These are phyloP conservation scores for Penaeus vannamei DNA, from an alignment of 1,140 invertebrate species.

Conservation along the genomic window DNA sequence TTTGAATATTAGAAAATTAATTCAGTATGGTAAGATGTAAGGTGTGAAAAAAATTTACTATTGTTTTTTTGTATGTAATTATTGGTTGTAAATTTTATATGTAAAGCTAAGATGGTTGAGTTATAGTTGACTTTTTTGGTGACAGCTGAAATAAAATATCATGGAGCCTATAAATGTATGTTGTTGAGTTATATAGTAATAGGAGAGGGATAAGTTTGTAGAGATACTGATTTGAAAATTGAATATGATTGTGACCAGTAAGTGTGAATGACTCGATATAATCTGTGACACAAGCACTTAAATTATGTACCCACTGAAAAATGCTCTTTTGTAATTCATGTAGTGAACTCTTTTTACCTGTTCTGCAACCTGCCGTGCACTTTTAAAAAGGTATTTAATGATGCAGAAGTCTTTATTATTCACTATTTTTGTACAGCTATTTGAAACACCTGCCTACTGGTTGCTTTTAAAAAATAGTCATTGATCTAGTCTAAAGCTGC, in stretches of 20 bases:
- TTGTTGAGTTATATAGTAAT: too few relatives aligned
- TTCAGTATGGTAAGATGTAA: too few relatives aligned
- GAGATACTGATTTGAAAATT: too few relatives aligned
- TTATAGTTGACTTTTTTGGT: too few relatives aligned
- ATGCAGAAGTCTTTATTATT: constrained; percentile 64
- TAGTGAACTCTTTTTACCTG: constrained; percentile 58
- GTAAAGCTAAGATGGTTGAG: too few relatives aligned
- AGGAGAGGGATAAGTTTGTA: too few relatives aligned
- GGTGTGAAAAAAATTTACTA: too few relatives aligned
- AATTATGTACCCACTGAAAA: constrained; percentile 59
- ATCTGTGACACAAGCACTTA: constrained; percentile 42
- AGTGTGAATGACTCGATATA: neutral
- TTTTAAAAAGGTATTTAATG: constrained; percentile 61
- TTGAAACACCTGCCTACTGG: constrained; percentile 61
- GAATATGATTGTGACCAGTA: neutral
- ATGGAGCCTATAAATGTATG: too few relatives aligned
- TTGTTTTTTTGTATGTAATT: too few relatives aligned
- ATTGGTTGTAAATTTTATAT: too few relatives aligned
- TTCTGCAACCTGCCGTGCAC: constrained; percentile 61
- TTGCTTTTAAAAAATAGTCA: constrained; percentile 55
- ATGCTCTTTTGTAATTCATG: constrained; percentile 54
- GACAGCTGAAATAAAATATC: too few relatives aligned
- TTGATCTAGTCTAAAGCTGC: constrained; percentile 58
- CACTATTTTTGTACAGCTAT: constrained; percentile 65
- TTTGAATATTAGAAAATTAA: too few relatives aligned